Percentiles rank a stretch among this genome's conserved stretches.
Conservation (phyloP, 2,113 vertebrate species). For the Apus apus region DNA sequence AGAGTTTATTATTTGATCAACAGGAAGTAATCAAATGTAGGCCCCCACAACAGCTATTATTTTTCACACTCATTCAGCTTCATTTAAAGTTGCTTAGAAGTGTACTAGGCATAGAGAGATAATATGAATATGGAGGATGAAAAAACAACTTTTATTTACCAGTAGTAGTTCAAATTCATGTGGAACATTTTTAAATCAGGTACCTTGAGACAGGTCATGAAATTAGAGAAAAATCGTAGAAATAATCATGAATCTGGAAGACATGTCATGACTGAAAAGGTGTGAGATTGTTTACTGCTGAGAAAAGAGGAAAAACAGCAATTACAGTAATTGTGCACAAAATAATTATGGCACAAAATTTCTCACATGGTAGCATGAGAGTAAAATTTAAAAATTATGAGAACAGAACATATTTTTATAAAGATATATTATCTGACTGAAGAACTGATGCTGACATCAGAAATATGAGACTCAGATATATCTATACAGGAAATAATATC, state of each 20-base stretch:
- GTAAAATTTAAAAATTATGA: background rate
- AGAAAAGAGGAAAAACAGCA: conserved; percentile 19
- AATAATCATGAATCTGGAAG: background rate
- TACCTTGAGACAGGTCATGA: background rate
- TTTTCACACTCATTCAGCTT: background rate
- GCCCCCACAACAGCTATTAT: background rate
- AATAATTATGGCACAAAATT: background rate
- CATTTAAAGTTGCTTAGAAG: background rate
- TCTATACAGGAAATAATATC: background rate
- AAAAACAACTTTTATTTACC: background rate
- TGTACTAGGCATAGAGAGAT: background rate
- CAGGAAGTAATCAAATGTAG: background rate
- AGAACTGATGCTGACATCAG: background rate
- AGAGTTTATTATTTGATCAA: conserved; percentile 4
- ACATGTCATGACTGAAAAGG: background rate
- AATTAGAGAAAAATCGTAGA: background rate
- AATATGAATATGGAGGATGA: background rate
- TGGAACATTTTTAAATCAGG: background rate
- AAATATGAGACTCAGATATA: background rate
- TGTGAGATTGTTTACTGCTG: conserved; percentile 10
- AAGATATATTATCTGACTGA: background rate
- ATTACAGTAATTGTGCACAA: background rate
- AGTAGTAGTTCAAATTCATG: background rate
- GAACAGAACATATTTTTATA: background rate
- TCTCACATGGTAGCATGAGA: background rate